phyloP scores from a whole-genome alignment of 2,797 vertebrate genomes.

The Xiphophorus birchmanni region DNA sequence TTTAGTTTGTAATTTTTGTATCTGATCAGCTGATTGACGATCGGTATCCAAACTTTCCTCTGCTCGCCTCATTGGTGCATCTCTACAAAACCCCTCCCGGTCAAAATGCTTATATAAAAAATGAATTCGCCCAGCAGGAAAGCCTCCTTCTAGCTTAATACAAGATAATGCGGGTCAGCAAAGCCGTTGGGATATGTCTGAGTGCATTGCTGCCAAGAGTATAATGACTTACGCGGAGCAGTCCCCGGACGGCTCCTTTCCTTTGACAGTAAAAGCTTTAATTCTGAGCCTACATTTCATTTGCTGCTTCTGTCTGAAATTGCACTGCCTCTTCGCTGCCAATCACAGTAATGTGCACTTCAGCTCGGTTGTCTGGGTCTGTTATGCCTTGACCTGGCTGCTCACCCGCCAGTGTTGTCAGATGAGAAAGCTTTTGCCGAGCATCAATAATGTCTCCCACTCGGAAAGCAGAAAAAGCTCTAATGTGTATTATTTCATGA shows the following conservation, averaged over 20 bases:
- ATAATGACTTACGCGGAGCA: background rate
- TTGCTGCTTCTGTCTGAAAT: background rate
- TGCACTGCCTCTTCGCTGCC: background rate
- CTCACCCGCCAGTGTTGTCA: background rate
- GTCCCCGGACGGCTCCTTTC: background rate
- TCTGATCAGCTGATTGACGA: background rate
- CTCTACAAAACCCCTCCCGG: background rate
- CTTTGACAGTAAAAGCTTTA: background rate
- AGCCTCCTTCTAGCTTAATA: background rate
- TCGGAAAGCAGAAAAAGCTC: background rate
- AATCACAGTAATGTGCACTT: slow-evolving; percentile 1
- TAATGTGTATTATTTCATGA: background rate
- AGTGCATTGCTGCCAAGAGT: slow-evolving; percentile 7
- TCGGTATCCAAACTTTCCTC: background rate
- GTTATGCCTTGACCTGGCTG: background rate
- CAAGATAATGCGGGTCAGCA: background rate
- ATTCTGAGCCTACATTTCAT: slow-evolving; percentile 2
- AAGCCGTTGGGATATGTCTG: background rate
- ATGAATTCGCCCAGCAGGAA: background rate
- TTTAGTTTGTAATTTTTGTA: background rate
- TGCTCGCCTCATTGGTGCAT: background rate
- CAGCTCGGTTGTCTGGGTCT: background rate
- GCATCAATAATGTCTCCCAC: background rate
- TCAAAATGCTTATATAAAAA: background rate
- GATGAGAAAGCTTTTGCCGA: background rate